Evolutionary conservation across 2,797 vertebrate species (phyloP).

Genomic region (Enteromius paludinosus): DNA sequence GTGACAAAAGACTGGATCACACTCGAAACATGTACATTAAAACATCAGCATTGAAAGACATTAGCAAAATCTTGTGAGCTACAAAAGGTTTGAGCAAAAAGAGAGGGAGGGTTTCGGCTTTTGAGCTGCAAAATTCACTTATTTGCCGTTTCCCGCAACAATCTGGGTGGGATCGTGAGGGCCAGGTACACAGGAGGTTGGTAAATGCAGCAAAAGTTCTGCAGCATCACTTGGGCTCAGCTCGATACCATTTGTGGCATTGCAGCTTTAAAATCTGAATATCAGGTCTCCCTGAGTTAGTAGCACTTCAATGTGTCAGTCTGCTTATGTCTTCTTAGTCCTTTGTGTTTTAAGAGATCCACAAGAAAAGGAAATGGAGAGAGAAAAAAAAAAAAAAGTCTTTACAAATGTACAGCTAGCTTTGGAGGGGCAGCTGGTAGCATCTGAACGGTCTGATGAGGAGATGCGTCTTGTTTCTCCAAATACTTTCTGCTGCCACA

Average conservation of each 20-base stretch:
- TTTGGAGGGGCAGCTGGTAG: constrained; percentile 71
- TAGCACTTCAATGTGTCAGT: constrained; percentile 70
- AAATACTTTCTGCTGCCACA: constrained; percentile 50
- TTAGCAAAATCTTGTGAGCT: constrained; percentile 20
- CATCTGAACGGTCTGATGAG: constrained; percentile 32
- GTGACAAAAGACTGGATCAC: background rate
- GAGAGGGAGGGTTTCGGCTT: background rate
- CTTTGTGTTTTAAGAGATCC: constrained; percentile 49
- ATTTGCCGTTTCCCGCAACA: constrained; percentile 10
- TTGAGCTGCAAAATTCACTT: constrained; percentile 20
- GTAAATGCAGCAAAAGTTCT: constrained; percentile 40
- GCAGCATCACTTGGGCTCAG: constrained; percentile 61
- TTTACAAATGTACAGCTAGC: constrained; percentile 74
- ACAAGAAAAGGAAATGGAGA: constrained; percentile 52
- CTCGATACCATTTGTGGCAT: constrained; percentile 24
- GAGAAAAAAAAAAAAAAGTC: constrained; percentile 31
- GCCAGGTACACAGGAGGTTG: constrained; percentile 22
- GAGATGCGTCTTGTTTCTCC: constrained; percentile 45
- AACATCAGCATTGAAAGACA: constrained; percentile 32
- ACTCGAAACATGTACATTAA: constrained; percentile 20
- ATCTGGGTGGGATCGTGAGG: constrained; percentile 22
- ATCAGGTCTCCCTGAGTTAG: constrained; percentile 82
- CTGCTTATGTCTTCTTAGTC: constrained; percentile 57
- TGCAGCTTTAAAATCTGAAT: constrained; percentile 50
- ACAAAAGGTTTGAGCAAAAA: constrained; percentile 34